Conservation (phyloP, 64 coral and sea anemone genomes). For the Stylophora pistillata region DNA sequence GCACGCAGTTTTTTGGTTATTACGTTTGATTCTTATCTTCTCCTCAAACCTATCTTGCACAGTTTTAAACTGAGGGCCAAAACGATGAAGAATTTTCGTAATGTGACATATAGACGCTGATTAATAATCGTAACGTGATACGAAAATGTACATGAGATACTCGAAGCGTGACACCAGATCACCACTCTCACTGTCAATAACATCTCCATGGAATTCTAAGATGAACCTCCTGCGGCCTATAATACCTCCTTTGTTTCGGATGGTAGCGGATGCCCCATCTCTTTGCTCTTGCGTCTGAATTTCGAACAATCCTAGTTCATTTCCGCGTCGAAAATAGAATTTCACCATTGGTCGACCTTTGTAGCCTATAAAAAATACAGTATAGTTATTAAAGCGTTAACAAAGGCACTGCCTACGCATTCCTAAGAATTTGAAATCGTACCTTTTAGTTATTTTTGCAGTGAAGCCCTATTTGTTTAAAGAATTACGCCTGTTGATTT, state of each 20-base stretch:
- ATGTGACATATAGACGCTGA: background rate
- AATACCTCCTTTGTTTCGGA: conserved; percentile 3
- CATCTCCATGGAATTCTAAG: conserved; percentile 42
- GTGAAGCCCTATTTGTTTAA: too few species aligned
- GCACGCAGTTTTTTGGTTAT: too few species aligned
- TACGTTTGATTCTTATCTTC: too few species aligned
- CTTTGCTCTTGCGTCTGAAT: background rate
- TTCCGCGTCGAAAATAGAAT: conserved; percentile 38
- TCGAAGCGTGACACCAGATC: conserved; percentile 34
- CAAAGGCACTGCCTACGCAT: background rate
- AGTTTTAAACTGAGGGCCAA: background rate
- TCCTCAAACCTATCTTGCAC: too few species aligned
- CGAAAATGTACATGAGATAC: conserved; percentile 34
- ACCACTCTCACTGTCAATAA: background rate
- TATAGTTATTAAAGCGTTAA: background rate
- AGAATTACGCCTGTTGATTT: too few species aligned
- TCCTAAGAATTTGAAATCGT: too few species aligned
- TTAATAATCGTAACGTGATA: conserved; percentile 13
- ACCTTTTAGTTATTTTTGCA: too few species aligned
- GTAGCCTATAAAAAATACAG: conserved; percentile 52
- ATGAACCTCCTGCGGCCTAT: background rate
- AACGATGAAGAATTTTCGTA: background rate
- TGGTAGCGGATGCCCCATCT: background rate
- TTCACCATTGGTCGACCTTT: conserved; percentile 13
- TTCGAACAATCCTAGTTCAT: conserved; percentile 27